Evolutionary conservation across 2,888 invertebrate genomes (phyloP).

Genomic region (Metacarcinus magister): DNA sequence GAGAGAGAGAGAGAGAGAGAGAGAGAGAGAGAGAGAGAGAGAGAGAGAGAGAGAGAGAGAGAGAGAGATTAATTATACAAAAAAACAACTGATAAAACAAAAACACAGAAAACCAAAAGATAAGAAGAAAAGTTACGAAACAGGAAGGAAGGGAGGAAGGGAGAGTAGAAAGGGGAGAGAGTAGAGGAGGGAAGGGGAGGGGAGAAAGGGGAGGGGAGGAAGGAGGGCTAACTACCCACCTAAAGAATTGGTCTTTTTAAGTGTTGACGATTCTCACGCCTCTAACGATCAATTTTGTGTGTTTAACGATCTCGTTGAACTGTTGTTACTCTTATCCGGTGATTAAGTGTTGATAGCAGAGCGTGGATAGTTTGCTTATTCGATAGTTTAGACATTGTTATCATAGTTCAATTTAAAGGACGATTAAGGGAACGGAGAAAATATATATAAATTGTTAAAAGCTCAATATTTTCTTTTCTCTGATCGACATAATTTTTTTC

Average conservation of each 20-base stretch:
- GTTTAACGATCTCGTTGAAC: background rate
- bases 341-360: background rate
- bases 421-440: too few relatives aligned
- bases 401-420: too few relatives aligned
- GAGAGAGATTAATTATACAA: background rate
- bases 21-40: constrained; percentile 60
- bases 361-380: too few relatives aligned
- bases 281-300: background rate
- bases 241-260: background rate
- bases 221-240: background rate
- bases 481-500: too few relatives aligned
- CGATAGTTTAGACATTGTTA: too few relatives aligned
- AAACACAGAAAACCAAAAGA: background rate
- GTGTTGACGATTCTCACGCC: constrained; percentile 40
- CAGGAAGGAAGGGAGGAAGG: background rate
- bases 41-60: constrained; percentile 49
- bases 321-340: background rate
- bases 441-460: too few relatives aligned
- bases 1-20: constrained; percentile 52
- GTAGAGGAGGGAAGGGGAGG: constrained; percentile 56
- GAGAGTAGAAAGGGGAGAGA: background rate
- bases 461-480: too few relatives aligned
- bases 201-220: background rate
- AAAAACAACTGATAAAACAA: background rate
- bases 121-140: background rate